Evolutionary conservation across 2,888 invertebrate species (phyloP), one percentile per base, ranked within the genome.

Genomic region (Acanthococcus lagerstroemiae): DNA sequence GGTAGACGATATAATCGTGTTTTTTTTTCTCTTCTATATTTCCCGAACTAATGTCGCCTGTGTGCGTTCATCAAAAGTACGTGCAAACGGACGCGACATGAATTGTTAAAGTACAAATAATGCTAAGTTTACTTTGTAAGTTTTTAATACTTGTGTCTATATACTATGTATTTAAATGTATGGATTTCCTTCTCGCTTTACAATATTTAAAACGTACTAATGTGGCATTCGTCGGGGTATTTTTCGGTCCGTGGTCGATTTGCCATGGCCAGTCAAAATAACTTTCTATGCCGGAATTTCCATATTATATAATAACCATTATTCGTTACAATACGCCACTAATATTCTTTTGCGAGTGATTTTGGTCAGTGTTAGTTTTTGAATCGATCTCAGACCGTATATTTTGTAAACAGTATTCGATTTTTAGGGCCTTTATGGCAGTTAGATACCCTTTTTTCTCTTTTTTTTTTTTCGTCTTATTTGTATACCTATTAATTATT

Each of bases 361-460:
- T 55, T 50, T 61, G 61, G 50, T 52, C 61, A 61, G 61, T 61
- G 48, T 52, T 45, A 44, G 25, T 45, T 58, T 60, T 45, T 60
- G 50, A 30, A 48, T 48, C 61, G 61, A 61, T 61, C 61, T 61
- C 61, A 61, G 61, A 61, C 48, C 50, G 26, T 52, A 57, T 60
- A 26, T 60, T 52, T 19, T 61, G 30, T 61, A 61, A 61, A 50
- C 61, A 61, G 61, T 61, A 61, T 61, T 52, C 52, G 21, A 25
- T 60, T 15, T 25, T 25, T 15, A 24, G 25, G n/a, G 27, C 27
- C 52, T 21, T 15, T 25, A 12, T 15, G 55, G 55, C 55, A 12
- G 19, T 55, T 27, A 15, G 5, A n/a, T 25, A 26, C 17, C 27
- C 25, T 27, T 55, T 26, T 58, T 58, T 48, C 26, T 60, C 45